Evolutionary conservation across 2,888 invertebrate genomes (phyloP), one percentile per base, ranked within the genome.

Genomic region (Physocephala rufipes): DNA sequence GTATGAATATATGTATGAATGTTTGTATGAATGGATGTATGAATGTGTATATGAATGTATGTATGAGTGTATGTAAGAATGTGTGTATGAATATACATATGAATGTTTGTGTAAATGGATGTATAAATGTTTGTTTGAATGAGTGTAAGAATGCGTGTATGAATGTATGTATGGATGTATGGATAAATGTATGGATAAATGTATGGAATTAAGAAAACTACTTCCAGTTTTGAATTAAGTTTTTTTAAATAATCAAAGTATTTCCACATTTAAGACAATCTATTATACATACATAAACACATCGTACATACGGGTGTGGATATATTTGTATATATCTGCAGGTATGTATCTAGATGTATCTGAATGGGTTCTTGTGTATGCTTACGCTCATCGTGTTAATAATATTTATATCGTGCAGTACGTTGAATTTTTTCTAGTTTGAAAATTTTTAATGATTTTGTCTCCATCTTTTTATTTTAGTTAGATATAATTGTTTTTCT

Each of bases 11-110:
- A 47, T 59, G 19, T 53, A 62, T 30, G 28, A 55, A 64, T 70
- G 13, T 64, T 19, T 64, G 43, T 49, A 58, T 64, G 16, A 45
- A 55, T 69, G 51, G 49, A 58, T 67, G 59, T 59, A 58, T 67
- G 24, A 58, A 67, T 65, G 24, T 53, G 51, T 26, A 30, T 12
- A 49, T 49, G 19, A 12, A 49, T 49, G 19, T 49, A 49, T 49
- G 19, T 49, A 49, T 49, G 21, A 5, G 21, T 53, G 24, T 21
- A n/a, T n/a, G n/a, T n/a, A n/a, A n/a, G n/a, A n/a, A n/a, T n/a
- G n/a, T n/a, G n/a, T n/a, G n/a, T n/a, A n/a, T n/a, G n/a, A n/a
- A n/a, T n/a, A 53, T 2, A 12, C 28, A 68, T 58, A 58, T 59
- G 49, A 58, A 36, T 28, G 51, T 69, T 16, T 58, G 55, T 24